Evolutionary conservation across 2,113 vertebrate genomes (phyloP), one percentile per base, ranked within the genome.

Genomic region (Thymallus thymallus): DNA sequence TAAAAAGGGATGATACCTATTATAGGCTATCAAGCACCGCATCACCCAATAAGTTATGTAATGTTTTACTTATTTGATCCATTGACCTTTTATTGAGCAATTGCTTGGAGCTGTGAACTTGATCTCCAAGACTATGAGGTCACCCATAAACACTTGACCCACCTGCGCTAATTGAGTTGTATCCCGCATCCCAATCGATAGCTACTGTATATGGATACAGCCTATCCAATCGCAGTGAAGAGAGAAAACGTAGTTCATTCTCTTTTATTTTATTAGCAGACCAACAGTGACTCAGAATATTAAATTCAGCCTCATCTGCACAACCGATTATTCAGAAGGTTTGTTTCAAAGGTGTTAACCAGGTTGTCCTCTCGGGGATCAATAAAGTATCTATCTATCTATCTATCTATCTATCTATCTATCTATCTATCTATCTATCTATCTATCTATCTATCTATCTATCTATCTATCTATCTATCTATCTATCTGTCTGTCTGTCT

Each of bases 141-240:
- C 91, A 87, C 80, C 79, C 84, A 82, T 89, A 89, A 91, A 89
- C 85, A 70, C 85, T 58, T 89, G 89, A 93, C 89, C 90, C 80
- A 80, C 75, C 80, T 83, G 81, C 26, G 80, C 71, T 89, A 86
- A 89, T 89, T 85, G 87, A 84, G 0, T 78, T 73, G 68, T 80
- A 75, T 78, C 80, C 75, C 68, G 87, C 80, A 80, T 73, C 72
- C 65, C 63, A 71, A 88, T 92, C 90, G 79, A 91, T 90, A 82
- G 41, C 64, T 32, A n/a, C n/a, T n/a, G n/a, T n/a, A 66, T 72
- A 68, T 18, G 29, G 30, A 20, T 35, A 32, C 16, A 65, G 30
- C 13, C 18, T 66, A 10, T 35, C 29, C 64, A 64, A 29, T 64
- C 30, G 29, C 62, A 64, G 29, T 18, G 26, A 29, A 29, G 14